Evolutionary conservation across 1,140 invertebrate genomes (phyloP), one percentile per base, ranked within the genome.

Genomic region (Caenorhabditis briggsae): DNA sequence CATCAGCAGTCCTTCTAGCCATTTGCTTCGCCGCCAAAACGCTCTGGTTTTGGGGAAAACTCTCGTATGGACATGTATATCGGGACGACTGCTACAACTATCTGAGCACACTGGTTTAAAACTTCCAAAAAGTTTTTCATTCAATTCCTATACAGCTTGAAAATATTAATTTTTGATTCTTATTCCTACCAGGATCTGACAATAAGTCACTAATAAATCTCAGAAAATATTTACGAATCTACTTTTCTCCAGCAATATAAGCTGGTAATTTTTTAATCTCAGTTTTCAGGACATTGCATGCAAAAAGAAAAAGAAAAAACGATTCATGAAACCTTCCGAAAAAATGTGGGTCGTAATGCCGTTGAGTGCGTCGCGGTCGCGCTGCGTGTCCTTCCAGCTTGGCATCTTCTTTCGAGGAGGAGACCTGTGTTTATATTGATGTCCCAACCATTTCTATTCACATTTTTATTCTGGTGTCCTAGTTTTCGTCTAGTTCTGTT

Each of bases 51-150:
- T 84, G 83, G 83, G 46, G 43, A 11, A 78, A 78, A 12, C 18
- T 43, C 9, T 78, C 70, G 7, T 78, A 41, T 50, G 70, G 70
- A 12, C 70, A 78, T 23, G 70, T 78, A 1, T 78, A 78, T 53
- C 70, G 70, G 1, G 70, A 78, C n/a, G 70, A 78, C 33, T 78
- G 70, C 18, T 78, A 78, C 46, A 78, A 78, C 46, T 78, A 78
- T 23, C n/a, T 78, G 2, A 78, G 70, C 46, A 78, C 70, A 50
- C 70, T 78, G 46, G 70, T 78, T 33, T 78, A 41, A 50, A 23
- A 5, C n/a, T 61, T 61, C 14, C 20, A 8, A 33, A 61, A 61
- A 61, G 59, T 2, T 20, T 25, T 58, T 5, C 59, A 5, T 61
- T 25, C 23, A 12, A 25, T 61, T 61, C 9, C 43, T 64, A 33